Evolutionary conservation across 2,797 vertebrate species (phyloP).

Genomic region (Artibeus jamaicensis): DNA sequence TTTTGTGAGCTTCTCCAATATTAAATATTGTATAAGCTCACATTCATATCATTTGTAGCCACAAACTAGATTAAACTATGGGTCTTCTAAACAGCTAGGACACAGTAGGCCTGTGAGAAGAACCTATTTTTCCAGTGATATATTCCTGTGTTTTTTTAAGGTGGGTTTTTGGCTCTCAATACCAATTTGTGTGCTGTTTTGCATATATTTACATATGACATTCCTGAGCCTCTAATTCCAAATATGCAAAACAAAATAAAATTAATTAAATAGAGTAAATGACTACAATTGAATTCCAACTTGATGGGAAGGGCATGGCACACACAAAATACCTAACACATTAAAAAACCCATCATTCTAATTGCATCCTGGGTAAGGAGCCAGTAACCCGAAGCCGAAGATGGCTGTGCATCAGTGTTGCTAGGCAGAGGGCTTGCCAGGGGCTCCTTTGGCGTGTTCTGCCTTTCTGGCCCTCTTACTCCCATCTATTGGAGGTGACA

Average conservation of each 20-base stretch:
- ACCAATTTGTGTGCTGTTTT: not conserved
- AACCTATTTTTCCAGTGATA: not conserved
- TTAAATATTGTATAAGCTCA: not conserved
- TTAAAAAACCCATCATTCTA: slow-evolving; percentile 50
- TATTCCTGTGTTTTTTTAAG: not conserved
- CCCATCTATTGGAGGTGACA: not conserved
- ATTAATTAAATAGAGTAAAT: slow-evolving; percentile 60
- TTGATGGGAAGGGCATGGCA: slow-evolving; percentile 27
- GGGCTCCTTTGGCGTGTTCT: not conserved
- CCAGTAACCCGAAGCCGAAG: not conserved
- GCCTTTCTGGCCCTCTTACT: not conserved
- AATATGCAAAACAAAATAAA: slow-evolving; percentile 64
- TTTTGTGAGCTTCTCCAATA: not conserved
- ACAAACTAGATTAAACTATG: not conserved
- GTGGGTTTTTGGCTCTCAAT: not conserved
- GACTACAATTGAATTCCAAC: slow-evolving; percentile 36
- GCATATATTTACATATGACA: slow-evolving; percentile 62
- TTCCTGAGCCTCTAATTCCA: slow-evolving; percentile 49
- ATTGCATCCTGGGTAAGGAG: slow-evolving; percentile 33
- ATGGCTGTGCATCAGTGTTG: slow-evolving; percentile 21
- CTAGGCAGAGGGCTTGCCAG: not conserved
- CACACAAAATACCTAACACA: slow-evolving; percentile 34
- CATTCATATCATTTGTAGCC: not conserved
- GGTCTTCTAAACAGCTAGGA: not conserved
- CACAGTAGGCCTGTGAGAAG: not conserved